Evolutionary conservation across 2,113 vertebrate species (phyloP), one percentile per base, ranked within the genome.

Genomic region (Burhinus bistriatus): DNA sequence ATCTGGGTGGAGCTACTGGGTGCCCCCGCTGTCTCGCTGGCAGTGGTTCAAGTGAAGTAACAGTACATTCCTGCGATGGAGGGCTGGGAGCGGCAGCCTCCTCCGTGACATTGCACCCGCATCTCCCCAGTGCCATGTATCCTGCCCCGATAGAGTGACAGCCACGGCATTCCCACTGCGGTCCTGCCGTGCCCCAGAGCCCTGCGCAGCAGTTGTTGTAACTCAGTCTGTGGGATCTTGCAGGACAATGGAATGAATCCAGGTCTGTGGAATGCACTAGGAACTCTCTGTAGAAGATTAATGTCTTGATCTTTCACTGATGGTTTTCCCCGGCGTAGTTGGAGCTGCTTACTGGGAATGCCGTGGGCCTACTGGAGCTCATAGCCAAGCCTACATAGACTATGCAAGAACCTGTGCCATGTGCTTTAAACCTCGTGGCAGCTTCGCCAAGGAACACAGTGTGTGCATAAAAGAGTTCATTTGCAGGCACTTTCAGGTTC

Each of bases 191-290:
- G 92, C 96, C 90, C 66, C 68, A 6, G 2, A 47, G 90, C 90
- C 85, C 92, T 90, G 90, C 96, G 90, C 95, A 59, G 85, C 93
- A 93, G 90, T 95, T 95, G 95, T 1, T 92, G 96, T 83, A 96
- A 95, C 75, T 54, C 81, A 54, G 66, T 12, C 96, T 2, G 5
- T 45, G 81, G 54, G 36, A 59, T 66, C 57, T 40, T 25, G 58
- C 81, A 70, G 95, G 93, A 88, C 92, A 90, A 73, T 58, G 81
- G 85, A 96, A 94, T 62, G 62, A 85, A 88, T 77, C 87, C 84
- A 44, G 71, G 52, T 85, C 89, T 66, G 42, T 91, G 89, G 71
- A 94, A 94, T 83, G 88, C 9, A 10, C 79, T 54, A 44, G 75
- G 73, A 93, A 94, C 65, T 61, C 59, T 64, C 81, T 49, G 58